Base-by-base conservation (phyloP, 2,113 vertebrate genomes). In the Promerops cafer region DNA sequence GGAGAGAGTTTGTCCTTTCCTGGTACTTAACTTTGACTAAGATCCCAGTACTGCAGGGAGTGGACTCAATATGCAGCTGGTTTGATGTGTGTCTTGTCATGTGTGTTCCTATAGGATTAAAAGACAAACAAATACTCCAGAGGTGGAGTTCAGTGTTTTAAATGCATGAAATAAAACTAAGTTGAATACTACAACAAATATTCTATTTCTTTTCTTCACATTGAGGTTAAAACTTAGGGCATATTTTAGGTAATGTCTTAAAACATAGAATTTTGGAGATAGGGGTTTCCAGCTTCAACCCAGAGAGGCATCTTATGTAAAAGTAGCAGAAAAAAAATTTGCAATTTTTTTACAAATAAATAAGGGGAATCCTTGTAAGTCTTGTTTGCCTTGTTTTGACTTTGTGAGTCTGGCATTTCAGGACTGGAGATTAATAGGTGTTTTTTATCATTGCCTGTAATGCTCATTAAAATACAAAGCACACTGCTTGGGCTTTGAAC, bases 401-500 rank as follows among this genome's bases (percentile, higher is more conserved):
- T 60, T 13, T 49, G 35, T n/a, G 35, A 33, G 16, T 87, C 87
- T 89, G 39, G 87, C 50, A 93, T 96, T 92, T 92, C 50, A 53
- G 57, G 56, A 68, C 77, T 78, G 53, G 16, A 84, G 40, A 78
- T 19, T n/a, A 78, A 59, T 75, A 77, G 77, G 39, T 69, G 13
- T 78, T 91, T 91, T 96, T 80, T 77, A 44, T 72, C 39, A 59
- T 78, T 87, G 44, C 14, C 68, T 90, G 52, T 85, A 78, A 54
- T n/a, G 18, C 78, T 95, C 69, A 83, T 95, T 96, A 79, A 83
- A 80, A 84, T 68, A 97, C 39, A 45, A 85, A 87, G 39, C 42
- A 33, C 17, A 21, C 59, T 63, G 19, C 42, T 47, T 78, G 52
- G 60, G 52, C 96, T 97, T 97, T 97, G 95, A 97, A 96, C 88